phyloP scores from a whole-genome alignment of 2,113 vertebrate genomes.

The Tringa solitaria region DNA sequence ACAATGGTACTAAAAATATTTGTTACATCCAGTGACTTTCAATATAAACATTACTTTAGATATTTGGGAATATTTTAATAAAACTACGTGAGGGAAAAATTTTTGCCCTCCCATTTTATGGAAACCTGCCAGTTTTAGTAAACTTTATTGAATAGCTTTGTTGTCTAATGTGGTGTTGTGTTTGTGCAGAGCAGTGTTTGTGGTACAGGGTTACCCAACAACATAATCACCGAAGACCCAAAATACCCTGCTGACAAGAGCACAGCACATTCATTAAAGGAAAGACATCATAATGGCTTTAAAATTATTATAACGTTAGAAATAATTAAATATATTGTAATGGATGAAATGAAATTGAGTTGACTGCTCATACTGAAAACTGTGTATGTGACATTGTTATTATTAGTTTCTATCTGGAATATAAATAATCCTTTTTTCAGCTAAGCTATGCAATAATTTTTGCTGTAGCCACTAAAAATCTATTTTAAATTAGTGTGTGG shows the following conservation, averaged over 20 bases:
- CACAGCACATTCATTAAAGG: not conserved
- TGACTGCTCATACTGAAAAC: not conserved
- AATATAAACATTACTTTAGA: not conserved
- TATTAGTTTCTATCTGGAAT: not conserved
- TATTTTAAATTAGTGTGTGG: not conserved
- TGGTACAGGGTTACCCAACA: constrained; percentile 34
- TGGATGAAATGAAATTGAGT: not conserved
- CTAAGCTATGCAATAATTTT: not conserved
- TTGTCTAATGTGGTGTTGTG: constrained; percentile 2
- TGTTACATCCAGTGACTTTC: not conserved
- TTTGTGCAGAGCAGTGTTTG: not conserved
- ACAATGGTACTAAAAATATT: not conserved
- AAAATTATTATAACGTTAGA: not conserved
- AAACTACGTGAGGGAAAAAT: not conserved
- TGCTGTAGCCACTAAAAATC: not conserved
- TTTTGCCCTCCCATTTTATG: not conserved
- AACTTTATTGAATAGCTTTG: not conserved
- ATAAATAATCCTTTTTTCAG: not conserved
- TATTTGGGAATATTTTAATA: not conserved
- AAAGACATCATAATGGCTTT: not conserved
- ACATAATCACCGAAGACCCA: not conserved
- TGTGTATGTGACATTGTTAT: not conserved
- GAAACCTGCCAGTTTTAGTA: not conserved
- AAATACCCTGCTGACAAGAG: not conserved
- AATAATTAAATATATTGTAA: not conserved